These are phyloP conservation scores for Elephantulus edwardii DNA, from an alignment of 2,113 vertebrate genomes.

Conservation along the genomic window DNA sequence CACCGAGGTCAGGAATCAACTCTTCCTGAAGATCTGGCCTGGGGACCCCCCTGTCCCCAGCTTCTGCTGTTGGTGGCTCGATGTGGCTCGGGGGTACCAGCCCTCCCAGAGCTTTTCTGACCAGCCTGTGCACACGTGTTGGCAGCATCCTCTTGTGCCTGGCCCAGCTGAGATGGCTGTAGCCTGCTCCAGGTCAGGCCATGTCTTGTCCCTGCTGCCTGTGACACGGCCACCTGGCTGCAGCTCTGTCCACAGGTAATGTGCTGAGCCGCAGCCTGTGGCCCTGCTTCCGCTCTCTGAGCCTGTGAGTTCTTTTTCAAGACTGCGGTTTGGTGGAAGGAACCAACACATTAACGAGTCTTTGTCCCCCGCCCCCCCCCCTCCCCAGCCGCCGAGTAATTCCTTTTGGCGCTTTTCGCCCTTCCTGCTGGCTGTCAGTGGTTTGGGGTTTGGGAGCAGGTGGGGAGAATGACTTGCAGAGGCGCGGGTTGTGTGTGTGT, in stretches of 20 bases:
- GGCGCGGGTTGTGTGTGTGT: too few relatives aligned
- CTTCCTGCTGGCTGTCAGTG: constrained; percentile 47
- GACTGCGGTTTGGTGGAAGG: constrained; percentile 77
- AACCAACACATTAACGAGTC: constrained; percentile 73
- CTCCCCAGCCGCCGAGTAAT: constrained; percentile 66
- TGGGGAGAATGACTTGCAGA: neutral
- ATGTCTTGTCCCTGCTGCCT: neutral
- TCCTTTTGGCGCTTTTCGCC: constrained; percentile 43
- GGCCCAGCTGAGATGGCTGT: neutral
- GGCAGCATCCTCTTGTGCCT: neutral
- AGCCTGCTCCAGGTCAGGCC: neutral
- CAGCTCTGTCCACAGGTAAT: constrained; percentile 33
- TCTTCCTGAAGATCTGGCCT: neutral
- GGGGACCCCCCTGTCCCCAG: neutral
- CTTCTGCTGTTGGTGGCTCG: neutral
- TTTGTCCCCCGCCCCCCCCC: neutral
- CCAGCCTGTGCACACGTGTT: neutral
- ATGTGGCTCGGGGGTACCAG: neutral
- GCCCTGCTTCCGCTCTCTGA: constrained; percentile 61
- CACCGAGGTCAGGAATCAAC: neutral
- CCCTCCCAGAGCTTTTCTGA: neutral
- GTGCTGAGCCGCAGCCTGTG: constrained; percentile 40
- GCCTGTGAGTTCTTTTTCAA: constrained; percentile 69
- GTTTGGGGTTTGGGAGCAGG: constrained; percentile 42
- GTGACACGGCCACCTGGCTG: neutral